A percentile compares a stretch with the other conserved stretches of the same genome.
Conservation (phyloP, 2,888 invertebrate species). For the Amiota communis region DNA sequence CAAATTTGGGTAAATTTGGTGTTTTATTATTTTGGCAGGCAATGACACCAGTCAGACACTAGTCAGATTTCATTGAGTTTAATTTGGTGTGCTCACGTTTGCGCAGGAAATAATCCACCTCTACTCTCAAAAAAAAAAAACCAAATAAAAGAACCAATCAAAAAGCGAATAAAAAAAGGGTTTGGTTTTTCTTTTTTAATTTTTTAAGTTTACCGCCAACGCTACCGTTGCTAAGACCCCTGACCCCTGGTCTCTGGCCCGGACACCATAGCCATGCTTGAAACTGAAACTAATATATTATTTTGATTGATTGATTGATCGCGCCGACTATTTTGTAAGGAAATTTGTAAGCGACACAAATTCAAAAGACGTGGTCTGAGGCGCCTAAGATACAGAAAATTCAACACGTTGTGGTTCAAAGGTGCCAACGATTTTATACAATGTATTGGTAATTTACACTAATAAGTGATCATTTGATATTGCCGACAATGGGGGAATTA, state of each 20-base stretch:
- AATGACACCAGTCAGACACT: not conserved
- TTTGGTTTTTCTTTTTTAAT: constrained; percentile 52
- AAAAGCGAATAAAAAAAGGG: constrained; percentile 57
- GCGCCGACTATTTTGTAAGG: constrained; percentile 32
- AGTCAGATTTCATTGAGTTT: constrained; percentile 46
- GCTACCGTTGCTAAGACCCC: constrained; percentile 53
- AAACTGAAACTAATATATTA: not conserved
- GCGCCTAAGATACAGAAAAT: not conserved
- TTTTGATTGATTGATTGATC: constrained; percentile 22
- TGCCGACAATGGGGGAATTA: constrained; percentile 37
- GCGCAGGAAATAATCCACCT: constrained; percentile 53
- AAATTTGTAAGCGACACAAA: constrained; percentile 47
- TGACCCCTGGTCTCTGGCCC: constrained; percentile 41
- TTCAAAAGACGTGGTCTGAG: constrained; percentile 15
- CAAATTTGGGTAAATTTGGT: no score
- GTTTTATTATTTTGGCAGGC: not conserved
- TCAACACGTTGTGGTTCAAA: constrained; percentile 54
- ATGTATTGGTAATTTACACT: constrained; percentile 22
- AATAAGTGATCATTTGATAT: constrained; percentile 52
- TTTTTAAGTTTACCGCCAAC: constrained; percentile 65
- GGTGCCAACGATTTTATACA: constrained; percentile 54
- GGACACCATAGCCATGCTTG: constrained; percentile 27
- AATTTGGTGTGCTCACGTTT: constrained; percentile 68
- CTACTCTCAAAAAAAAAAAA: no score
- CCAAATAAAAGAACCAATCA: constrained; percentile 1